phyloP scores from a whole-genome alignment of 1,140 invertebrate species.

The Colletes gigas region DNA sequence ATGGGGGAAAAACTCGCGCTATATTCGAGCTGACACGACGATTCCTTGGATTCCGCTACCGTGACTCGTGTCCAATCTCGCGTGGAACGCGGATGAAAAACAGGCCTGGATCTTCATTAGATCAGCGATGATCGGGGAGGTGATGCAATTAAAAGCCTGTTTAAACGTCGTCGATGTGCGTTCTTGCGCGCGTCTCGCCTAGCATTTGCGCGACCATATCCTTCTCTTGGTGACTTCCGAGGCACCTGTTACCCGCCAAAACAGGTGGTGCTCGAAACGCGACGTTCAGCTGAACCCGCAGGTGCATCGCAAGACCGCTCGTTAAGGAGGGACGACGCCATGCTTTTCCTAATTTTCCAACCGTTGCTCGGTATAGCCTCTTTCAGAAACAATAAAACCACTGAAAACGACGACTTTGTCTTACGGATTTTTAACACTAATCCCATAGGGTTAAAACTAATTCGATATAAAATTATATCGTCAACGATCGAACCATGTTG shows the following conservation, averaged over 20 bases:
- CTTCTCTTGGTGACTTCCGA: not conserved
- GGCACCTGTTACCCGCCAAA: constrained; percentile 33
- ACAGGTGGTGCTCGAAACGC: constrained; percentile 16
- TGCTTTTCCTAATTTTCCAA: constrained; percentile 28
- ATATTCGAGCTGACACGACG: not conserved
- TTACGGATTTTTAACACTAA: too few species aligned
- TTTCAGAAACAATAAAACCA: too few species aligned
- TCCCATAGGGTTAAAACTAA: too few species aligned
- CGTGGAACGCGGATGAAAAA: not conserved
- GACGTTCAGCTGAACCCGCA: constrained; percentile 5
- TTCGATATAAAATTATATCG: too few species aligned
- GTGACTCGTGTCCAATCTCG: not conserved
- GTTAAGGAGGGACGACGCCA: not conserved
- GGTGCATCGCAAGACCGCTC: constrained; percentile 2
- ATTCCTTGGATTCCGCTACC: not conserved
- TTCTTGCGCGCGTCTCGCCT: too few species aligned
- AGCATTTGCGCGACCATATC: not conserved
- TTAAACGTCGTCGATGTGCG: not conserved
- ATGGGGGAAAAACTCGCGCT: too few species aligned
- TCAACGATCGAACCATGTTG: too few species aligned
- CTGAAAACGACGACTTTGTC: too few species aligned
- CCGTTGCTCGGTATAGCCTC: not conserved
- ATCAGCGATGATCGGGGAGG: not conserved
- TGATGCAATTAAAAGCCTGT: constrained; percentile 14
- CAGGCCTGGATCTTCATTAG: not conserved